phyloP scores from a whole-genome alignment of 2,797 vertebrate species.

The Simalia tracyae region DNA sequence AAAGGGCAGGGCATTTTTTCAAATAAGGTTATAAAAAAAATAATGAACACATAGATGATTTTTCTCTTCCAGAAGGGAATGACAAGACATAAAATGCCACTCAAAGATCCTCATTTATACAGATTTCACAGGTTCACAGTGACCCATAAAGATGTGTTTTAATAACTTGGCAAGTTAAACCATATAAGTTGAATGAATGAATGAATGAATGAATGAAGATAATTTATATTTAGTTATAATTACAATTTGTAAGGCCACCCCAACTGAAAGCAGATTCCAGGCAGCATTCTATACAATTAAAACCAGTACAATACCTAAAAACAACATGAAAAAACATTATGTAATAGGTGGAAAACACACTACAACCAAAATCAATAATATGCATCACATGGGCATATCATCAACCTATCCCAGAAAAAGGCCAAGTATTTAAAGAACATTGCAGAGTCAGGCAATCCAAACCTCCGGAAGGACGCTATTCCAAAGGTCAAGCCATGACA shows the following conservation, averaged over 20 bases:
- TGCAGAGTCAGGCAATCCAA: background rate
- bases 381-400: background rate
- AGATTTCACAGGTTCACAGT: constrained; percentile 28
- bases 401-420: background rate
- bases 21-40: constrained; percentile 41
- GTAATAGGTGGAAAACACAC: background rate
- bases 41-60: constrained; percentile 14
- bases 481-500: background rate
- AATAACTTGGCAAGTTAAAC: background rate
- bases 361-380: background rate
- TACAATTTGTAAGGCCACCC: background rate
- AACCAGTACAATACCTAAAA: background rate
- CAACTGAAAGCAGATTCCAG: background rate
- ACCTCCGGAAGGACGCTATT: background rate
- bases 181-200: background rate
- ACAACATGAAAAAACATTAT: background rate
- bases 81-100: constrained; percentile 32
- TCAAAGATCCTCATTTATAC: constrained; percentile 11
- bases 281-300: background rate
- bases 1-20: constrained; percentile 42
- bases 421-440: background rate
- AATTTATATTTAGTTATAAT: background rate
- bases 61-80: constrained; percentile 33
- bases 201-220: background rate
- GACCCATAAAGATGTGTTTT: constrained; percentile 19